Evolutionary conservation across 2,888 invertebrate species (phyloP), one percentile per base, ranked within the genome.

Genomic region (Parnassius orleans): DNA sequence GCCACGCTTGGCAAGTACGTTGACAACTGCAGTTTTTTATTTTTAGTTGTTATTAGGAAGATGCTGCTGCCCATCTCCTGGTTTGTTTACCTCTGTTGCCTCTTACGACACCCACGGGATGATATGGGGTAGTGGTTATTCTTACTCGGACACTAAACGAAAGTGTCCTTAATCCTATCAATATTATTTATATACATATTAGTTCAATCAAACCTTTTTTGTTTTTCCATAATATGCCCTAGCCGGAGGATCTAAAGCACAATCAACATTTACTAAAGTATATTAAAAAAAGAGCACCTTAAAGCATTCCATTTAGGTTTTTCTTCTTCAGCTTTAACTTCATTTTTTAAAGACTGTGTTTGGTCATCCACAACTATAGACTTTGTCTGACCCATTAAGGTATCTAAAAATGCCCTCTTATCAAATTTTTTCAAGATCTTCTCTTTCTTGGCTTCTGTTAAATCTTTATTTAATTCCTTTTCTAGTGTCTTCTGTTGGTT

Each of bases 401-500:
- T 94, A 80, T 96, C 95, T 65, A 97, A 92, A 76, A 97, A 96
- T 64, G 95, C 92, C 67, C 93, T 92, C 77, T 96, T 96, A 68
- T 95, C 94, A 72, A 96, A 94, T 72, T 93, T 95, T 77, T 96
- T 95, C 42, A 97, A 79, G 58, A 93, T 92, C 76, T 95, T 95
- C 67, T 97, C 97, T 75, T 94, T 94, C 76, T 95, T 95, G 41
- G 94, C 93, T 80, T 96, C 96, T 46, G 96, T 91, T 24, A 95
- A 92, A n/a, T 96, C 95, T 65, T 93, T 95, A 59, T 93, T 89
- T 57, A 97, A 80, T 83, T 96, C 94, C 62, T 92, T 93, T 53
- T 94, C 93, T 56, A 98, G 86, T 60, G 94, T 93, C 79, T 94
- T 96, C 82, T 98, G 98, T 81, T 98, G 98, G 71, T 95, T 93